phyloP scores from a whole-genome alignment of 2,797 vertebrate species.

The Buceros bicornis region DNA sequence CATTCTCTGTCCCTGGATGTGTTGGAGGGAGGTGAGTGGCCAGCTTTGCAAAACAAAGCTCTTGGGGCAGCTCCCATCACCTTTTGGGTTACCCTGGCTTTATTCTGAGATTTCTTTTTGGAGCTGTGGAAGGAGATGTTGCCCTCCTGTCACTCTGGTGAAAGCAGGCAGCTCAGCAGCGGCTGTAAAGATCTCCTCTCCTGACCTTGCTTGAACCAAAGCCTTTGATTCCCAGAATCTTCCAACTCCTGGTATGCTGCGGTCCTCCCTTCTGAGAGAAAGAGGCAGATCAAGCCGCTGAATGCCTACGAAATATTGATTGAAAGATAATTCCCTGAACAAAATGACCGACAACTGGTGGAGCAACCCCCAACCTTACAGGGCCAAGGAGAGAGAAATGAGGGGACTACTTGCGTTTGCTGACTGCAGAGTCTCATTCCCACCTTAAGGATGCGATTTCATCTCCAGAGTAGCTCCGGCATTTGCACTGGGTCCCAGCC shows the following conservation, averaged over 20 bases:
- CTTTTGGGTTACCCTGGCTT: neutral
- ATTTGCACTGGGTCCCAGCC: neutral
- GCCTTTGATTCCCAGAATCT: neutral
- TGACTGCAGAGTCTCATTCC: neutral
- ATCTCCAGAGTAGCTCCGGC: neutral
- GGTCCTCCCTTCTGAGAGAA: neutral
- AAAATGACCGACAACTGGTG: neutral
- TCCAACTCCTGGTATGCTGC: neutral
- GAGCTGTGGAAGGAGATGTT: neutral
- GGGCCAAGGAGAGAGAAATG: neutral
- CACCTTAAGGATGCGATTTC: neutral
- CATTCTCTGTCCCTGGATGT: neutral
- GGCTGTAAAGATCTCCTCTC: neutral
- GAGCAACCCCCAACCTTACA: neutral
- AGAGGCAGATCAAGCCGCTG: fast-evolving
- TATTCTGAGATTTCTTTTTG: neutral
- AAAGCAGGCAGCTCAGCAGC: neutral
- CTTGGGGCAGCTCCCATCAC: neutral
- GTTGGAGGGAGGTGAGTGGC: too few species aligned
- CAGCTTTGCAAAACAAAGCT: neutral
- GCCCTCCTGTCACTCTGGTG: neutral
- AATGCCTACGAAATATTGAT: neutral
- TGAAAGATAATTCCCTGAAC: neutral
- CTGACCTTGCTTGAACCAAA: neutral
- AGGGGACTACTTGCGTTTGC: neutral